These are phyloP conservation scores for Bambusicola thoracicus DNA, from an alignment of 2,113 vertebrate species.

Conservation along the genomic window DNA sequence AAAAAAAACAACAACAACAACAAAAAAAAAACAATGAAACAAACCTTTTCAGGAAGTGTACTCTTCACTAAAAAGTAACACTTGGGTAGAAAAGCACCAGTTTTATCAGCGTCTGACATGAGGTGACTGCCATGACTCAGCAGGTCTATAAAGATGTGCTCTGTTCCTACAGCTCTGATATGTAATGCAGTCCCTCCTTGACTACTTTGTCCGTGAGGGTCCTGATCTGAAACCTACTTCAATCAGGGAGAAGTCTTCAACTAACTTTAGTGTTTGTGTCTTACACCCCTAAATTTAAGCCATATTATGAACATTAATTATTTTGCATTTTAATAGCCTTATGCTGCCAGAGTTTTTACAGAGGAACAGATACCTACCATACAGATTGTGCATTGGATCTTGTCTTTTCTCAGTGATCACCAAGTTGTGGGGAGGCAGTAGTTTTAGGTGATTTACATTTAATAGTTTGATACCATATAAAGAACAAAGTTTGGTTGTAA, in stretches of 20 bases:
- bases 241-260: neutral
- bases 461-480: slow-evolving; percentile 20
- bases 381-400: neutral
- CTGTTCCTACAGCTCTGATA: neutral
- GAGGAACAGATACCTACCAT: neutral
- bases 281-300: neutral
- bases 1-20: neutral
- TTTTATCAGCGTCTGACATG: neutral
- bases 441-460: slow-evolving; percentile 43
- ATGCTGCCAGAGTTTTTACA: neutral
- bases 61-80: neutral
- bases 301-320: neutral
- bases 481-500: slow-evolving; percentile 30
- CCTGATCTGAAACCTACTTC: neutral
- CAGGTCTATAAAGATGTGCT: neutral
- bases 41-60: neutral
- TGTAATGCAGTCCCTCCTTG: neutral
- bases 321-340: neutral
- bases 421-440: neutral
- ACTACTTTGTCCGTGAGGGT: neutral
- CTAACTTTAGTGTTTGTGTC: neutral
- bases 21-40: no score
- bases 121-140: neutral
- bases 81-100: neutral
- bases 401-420: neutral